These are phyloP conservation scores for Sakesphorus luctuosus DNA, from an alignment of 2,113 vertebrate species.

Conservation along the genomic window DNA sequence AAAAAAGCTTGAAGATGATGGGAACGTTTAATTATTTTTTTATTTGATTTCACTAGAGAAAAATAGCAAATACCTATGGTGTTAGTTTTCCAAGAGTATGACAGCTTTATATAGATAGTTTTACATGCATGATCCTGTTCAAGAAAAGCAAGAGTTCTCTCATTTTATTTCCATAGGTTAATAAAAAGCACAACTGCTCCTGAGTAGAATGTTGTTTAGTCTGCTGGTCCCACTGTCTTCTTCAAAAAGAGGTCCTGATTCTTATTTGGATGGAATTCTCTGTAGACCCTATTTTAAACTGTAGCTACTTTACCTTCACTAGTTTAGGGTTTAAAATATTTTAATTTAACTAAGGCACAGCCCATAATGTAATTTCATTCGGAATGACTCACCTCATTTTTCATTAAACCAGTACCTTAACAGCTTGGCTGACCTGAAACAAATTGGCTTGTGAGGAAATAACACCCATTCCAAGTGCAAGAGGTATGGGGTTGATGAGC, in stretches of 20 bases:
- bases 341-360: not conserved
- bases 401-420: not conserved
- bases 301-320: not conserved
- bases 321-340: not conserved
- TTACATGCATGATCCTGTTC: not conserved
- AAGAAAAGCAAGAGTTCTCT: not conserved
- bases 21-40: slow-evolving; percentile 36
- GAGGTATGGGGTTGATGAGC: not conserved
- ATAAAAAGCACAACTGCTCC: not conserved
- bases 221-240: not conserved
- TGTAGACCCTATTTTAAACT: not conserved
- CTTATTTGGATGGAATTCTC: not conserved
- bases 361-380: not conserved
- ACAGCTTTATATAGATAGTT: not conserved
- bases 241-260: not conserved
- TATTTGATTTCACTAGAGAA: slow-evolving; percentile 8
- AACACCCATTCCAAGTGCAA: not conserved
- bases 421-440: not conserved
- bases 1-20: not conserved
- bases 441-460: not conserved
- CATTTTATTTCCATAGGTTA: not conserved
- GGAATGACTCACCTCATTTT: not conserved
- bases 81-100: not conserved
- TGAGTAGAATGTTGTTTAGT: not conserved
- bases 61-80: not conserved